Base-by-base conservation (phyloP, 2,113 vertebrate species). In the Sinocyclocheilus grahami region DNA sequence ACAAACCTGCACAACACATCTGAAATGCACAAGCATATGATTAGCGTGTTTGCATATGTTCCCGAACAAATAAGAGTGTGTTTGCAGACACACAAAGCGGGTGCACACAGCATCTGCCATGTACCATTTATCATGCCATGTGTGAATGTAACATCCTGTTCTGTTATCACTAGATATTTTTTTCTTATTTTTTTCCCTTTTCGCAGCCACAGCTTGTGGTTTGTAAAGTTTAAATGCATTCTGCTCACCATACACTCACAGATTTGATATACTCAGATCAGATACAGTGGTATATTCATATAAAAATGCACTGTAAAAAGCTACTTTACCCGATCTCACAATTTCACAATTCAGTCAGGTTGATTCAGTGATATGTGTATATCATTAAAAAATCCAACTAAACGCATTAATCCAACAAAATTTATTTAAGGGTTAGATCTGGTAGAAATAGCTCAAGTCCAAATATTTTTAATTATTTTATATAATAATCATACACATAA, bases 101-200 rank as follows among this genome's bases (percentile, higher is more conserved):
- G 6, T 67, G 13, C 33, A 39, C 69, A 72, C 18, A 22, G 60
- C 7, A 27, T 14, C 22, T 76, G 39, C n/a, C n/a, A 62, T 24
- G 4, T 24, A 42, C 24, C 6, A 62, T 20, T 18, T 55, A 33
- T 1, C 53, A 63, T 63, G 10, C 4, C n/a, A 37, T 69, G 30
- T 1, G 16, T 37, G 67, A 37, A 33, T 9, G n/a, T 12, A 7
- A 79, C 18, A 22, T 30, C 8, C 18, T 58, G 7, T 60, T 58
- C 30, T 46, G 24, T 83, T n/a, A 37, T 55, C 82, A 76, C 82
- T 76, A 76, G 71, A 62, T 75, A 2, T 16, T 27, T 69, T 1
- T 2, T 4, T 30, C 8, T 42, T 42, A 2, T 33, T 33, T 33
- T 33, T 33, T 33, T 33, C 4, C 4, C 55, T 83, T 11, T 18